Base-by-base conservation (phyloP, 2,113 vertebrate species). In the Rallus limicola region DNA sequence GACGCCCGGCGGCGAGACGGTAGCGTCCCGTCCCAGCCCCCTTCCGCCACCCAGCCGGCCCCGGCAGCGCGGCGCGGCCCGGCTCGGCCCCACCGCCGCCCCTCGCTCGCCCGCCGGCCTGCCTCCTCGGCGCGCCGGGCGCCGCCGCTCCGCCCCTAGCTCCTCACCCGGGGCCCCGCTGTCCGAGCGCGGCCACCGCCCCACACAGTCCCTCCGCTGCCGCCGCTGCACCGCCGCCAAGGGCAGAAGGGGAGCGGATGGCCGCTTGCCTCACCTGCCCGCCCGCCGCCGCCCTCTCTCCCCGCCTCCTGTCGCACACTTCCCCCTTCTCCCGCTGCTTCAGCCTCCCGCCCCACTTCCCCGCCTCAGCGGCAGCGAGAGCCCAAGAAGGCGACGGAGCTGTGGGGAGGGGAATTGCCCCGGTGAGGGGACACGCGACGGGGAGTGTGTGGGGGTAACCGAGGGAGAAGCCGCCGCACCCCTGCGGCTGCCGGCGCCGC, bases 261-360 rank as follows among this genome's bases (percentile, higher is more conserved):
- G 56, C 56, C 59, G n/a, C 77, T 81, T 16, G 28, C 64, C 80
- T 74, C 84, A 89, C 94, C 79, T 55, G 92, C 97, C 94, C 88
- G 93, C 94, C 96, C 95, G 75, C 60, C 56, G 64, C 87, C 77
- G 59, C 88, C 65, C 74, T 52, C 69, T 74, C 75, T 88, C 55
- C 85, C 80, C 67, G 67, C 68, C 86, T 79, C 34, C 74, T 56
- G 24, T 76, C 60, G n/a, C 53, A 52, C 69, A 75, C 78, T 82
- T 68, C 78, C 79, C 75, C 69, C 60, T 82, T 50, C 55, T 58
- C 42, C 48, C 25, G 25, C 42, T 38, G 55, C 33, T 38, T 23
- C 69, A 20, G 44, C 65, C 29, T 65, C 56, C 70, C 40, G 67
- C 46, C 26, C 52, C 36, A 20, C 63, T 8, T 21, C 82, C 58